A percentile compares a stretch with the other conserved stretches of the same genome.
phyloP scores from a whole-genome alignment of 2,113 vertebrate species.

The Pterophyllum scalare region DNA sequence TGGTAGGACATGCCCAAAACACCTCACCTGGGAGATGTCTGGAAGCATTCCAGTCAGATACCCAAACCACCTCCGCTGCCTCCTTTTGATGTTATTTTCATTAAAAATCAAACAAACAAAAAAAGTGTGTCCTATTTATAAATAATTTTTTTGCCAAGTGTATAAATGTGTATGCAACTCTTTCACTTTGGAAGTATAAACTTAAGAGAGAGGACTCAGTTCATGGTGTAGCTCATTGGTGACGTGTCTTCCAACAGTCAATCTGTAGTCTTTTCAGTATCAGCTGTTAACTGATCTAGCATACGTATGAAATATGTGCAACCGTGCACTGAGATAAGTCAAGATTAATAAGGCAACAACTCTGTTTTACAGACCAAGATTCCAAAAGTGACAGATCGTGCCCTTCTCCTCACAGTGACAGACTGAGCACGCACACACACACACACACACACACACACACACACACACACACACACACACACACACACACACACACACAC shows the following conservation, averaged over 20 bases:
- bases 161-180: not conserved
- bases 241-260: not conserved
- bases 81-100: not conserved
- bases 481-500: too few species aligned
- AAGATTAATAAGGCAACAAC: constrained; percentile 5
- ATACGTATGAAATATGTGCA: not conserved
- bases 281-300: not conserved
- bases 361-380: not conserved
- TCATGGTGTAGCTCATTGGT: not conserved
- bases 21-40: not conserved
- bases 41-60: not conserved
- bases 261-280: not conserved
- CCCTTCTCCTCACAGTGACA: not conserved
- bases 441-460: too few species aligned
- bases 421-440: not conserved
- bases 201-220: not conserved
- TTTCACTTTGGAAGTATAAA: not conserved
- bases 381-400: not conserved
- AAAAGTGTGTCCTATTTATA: not conserved
- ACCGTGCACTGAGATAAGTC: not conserved
- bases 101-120: not conserved
- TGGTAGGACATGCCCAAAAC: not conserved
- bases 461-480: too few species aligned
- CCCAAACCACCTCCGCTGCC: not conserved
- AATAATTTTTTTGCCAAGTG: not conserved